phyloP scores from a whole-genome alignment of 2,888 invertebrate genomes.

The Morpho deidamia region DNA sequence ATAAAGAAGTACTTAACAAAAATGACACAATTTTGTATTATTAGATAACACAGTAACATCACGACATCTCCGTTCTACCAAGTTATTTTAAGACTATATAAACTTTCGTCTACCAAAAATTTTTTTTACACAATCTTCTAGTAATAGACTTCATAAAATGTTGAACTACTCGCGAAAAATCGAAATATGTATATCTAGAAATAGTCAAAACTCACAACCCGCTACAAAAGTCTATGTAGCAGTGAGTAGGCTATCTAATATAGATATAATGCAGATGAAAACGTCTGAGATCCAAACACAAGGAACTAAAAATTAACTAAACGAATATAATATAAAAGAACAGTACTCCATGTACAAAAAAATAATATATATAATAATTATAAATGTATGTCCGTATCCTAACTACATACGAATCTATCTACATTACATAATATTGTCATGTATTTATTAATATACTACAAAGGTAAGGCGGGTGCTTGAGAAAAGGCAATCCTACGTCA shows the following conservation, averaged over 20 bases:
- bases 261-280: conserved; percentile 46
- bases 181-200: conserved; percentile 16
- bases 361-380: not conserved
- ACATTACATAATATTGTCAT: conserved; percentile 57
- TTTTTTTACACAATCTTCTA: conserved; percentile 5
- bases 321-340: conserved; percentile 20
- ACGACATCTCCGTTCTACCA: no score
- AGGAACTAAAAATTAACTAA: conserved; percentile 51
- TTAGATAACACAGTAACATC: not conserved
- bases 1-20: no score
- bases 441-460: conserved; percentile 47
- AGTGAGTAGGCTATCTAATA: conserved; percentile 26
- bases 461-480: not conserved
- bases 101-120: conserved; percentile 14
- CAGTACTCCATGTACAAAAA: no score
- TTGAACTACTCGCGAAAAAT: conserved; percentile 6
- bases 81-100: conserved; percentile 1
- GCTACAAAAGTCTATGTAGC: conserved; percentile 35
- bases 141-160: conserved; percentile 12
- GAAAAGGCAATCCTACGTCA: no score
- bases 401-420: conserved; percentile 35
- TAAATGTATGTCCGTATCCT: no score
- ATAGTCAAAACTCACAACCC: conserved; percentile 48
- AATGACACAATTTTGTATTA: no score
- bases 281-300: conserved; percentile 62